Base-by-base conservation (phyloP, 1,140 invertebrate genomes). In the Muscidifurax raptorellus region DNA sequence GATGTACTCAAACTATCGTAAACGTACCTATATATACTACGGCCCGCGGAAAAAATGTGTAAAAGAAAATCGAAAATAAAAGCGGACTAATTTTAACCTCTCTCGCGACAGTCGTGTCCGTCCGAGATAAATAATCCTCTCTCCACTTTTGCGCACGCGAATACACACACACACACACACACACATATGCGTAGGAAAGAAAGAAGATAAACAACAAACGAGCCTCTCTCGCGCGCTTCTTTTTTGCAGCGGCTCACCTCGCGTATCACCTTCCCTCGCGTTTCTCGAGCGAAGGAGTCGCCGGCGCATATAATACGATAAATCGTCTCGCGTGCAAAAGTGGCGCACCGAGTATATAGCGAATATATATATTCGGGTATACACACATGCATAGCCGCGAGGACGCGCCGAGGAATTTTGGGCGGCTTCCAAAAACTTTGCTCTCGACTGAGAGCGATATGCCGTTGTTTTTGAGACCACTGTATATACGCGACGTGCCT, bases 351-450 rank as follows among this genome's bases (percentile, higher is more conserved):
- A 25, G 59, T n/a, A n/a, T n/a, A n/a, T n/a, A n/a, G 32, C 15
- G 25, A n/a, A 15, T 36, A 6, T 4, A 2, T 27, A 36, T 28
- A 6, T 18, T 1, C 22, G 13, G 7, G 52, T 69, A 69, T 69
- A 30, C 67, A 6, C 25, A 18, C 13, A 28, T 6, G 66, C n/a
- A 67, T 22, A 28, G 67, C 27, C 52, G 1, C 36, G 40, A 71
- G 66, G 69, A 72, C 44, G 28, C 80, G 28, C 9, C 15, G 13
- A 82, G 52, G 72, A 82, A 82, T 82, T 82, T 81, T 82, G 80
- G 80, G 25, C 15, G 22, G 47, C 69, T 40, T 82, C 80, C 80
- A 82, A 76, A 75, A 36, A 44, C 13, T 69, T 15, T 0, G 28
- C 9, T 67, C 59, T 10, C 7, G 32, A 32, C 2, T 18, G 2